Conservation (phyloP, 2,113 vertebrate species). For the Alaudala cheleensis region DNA sequence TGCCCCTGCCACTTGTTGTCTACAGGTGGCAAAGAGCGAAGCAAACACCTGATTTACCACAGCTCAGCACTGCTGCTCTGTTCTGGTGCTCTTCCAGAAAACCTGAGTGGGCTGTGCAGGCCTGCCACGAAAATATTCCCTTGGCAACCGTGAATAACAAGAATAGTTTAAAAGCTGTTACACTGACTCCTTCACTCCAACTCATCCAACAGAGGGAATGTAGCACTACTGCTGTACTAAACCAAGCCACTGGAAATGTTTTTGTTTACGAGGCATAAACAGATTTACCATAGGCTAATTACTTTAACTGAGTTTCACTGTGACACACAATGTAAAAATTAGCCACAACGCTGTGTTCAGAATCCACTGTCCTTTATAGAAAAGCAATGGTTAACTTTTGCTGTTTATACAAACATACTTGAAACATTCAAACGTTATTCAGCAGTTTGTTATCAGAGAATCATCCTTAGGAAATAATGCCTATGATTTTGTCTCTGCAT, state of each 20-base stretch:
- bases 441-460: neutral
- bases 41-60: rapidly evolving
- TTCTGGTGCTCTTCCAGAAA: neutral
- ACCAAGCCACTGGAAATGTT: neutral
- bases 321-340: neutral
- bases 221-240: neutral
- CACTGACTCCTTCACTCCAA: neutral
- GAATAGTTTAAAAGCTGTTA: neutral
- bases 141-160: slow-evolving; percentile 26
- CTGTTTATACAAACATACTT: neutral
- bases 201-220: neutral
- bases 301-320: neutral
- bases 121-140: slow-evolving; percentile 6
- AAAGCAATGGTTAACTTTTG: neutral
- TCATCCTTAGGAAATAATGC: neutral
- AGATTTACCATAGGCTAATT: neutral
- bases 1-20: neutral
- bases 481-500: neutral
- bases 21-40: neutral
- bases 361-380: neutral
- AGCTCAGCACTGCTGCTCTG: neutral
- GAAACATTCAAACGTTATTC: neutral
- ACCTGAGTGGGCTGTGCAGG: neutral
- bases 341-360: neutral
- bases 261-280: neutral